Conservation (phyloP, 2,113 vertebrate genomes). For the Cyanoderma ruficeps region DNA sequence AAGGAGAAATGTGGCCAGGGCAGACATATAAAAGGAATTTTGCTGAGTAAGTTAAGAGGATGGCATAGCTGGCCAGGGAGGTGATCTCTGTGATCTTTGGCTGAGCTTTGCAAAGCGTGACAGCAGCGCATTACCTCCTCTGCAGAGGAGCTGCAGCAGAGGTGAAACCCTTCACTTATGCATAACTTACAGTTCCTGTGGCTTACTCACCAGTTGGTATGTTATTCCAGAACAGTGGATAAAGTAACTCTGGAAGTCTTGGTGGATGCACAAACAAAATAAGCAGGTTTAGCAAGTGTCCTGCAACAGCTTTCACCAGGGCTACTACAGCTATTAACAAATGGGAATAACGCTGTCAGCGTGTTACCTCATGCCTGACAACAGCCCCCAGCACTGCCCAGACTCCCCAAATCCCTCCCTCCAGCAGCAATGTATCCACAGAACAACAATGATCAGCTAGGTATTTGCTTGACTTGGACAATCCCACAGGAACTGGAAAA, state of each 20-base stretch:
- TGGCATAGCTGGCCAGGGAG: neutral
- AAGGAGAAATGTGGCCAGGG: neutral
- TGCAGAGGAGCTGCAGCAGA: accelerated
- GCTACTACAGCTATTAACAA: neutral
- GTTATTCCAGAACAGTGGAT: neutral
- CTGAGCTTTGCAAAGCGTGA: neutral
- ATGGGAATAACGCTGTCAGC: neutral
- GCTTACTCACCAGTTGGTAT: neutral
- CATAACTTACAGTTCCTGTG: neutral
- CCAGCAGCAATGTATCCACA: neutral
- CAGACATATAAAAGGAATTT: neutral
- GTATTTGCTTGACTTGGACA: neutral
- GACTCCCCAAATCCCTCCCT: neutral
- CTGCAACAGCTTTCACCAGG: neutral
- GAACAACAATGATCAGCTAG: neutral
- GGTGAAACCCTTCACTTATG: neutral
- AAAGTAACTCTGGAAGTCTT: neutral
- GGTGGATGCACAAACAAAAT: neutral
- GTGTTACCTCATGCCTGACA: accelerated
- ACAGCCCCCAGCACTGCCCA: neutral
- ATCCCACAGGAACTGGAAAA: neutral
- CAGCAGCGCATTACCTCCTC: neutral
- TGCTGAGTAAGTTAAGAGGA: neutral
- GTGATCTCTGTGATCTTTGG: neutral
- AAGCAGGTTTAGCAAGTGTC: neutral